Base-by-base conservation (phyloP, 2,113 vertebrate species). In the Dipodomys ordii region DNA sequence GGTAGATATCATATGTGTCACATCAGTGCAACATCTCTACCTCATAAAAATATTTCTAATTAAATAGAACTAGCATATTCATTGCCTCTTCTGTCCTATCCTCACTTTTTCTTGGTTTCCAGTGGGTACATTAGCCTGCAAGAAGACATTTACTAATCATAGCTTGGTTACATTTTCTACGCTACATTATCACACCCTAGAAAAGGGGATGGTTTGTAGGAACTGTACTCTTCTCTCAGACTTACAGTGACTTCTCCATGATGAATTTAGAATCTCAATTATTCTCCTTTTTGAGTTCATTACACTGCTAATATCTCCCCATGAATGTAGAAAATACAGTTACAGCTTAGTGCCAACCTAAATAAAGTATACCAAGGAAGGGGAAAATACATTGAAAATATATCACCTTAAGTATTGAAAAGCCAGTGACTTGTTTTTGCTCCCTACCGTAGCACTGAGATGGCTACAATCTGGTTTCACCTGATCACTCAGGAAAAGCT, bases 21-120 rank as follows among this genome's bases (percentile, higher is more conserved):
- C 20, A 19, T 72, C 73, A 76, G 18, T 64, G 76, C 49, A 87
- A n/a, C 49, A 49, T 83, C 13, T 44, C 60, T 92, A 72, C 28
- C 83, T 92, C 13, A 16, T 57, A 73, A 90, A 84, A 44, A 77
- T 69, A 27, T 76, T 93, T 87, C 88, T 83, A 46, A 90, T 90
- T 27, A 60, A 80, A 20, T 39, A 73, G 86, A 72, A 73, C 20
- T 60, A 35, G 8, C 12, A 27, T 67, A 44, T 3, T 80, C 4
- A 16, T n/a, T 57, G 32, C 11, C 74, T 76, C 20, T 49, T 53
- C 27, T 92, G 44, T 35, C 32, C 60, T 3, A 0, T 53, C 27
- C 79, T 92, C 60, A 62, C 16, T 86, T 23, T 76, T 57, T 57
- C 53, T 57, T 18, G 53, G 53, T 57, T 57, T 57, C 53, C 22